Evolutionary conservation across 2,113 vertebrate species (phyloP), one percentile per base, ranked within the genome.

Genomic region (Ptilorrhoa leucosticta): DNA sequence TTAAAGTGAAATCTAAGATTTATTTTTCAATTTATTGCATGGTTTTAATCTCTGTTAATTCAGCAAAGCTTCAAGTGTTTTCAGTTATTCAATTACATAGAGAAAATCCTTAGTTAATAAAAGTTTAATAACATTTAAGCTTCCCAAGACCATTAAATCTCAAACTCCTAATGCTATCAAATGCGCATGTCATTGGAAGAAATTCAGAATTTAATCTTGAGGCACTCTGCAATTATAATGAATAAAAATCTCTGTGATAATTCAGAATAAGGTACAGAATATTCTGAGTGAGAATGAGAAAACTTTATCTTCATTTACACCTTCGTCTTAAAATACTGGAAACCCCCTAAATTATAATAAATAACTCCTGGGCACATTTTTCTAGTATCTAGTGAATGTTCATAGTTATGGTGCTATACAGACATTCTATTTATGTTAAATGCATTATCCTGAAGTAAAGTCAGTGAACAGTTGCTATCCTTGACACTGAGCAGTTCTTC

Each of bases 121-220:
- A 98, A 97, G 35, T 95, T 96, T 95, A 96, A 97, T 97, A 93
- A 50, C 96, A 92, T 89, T 95, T 96, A 96, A 97, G 63, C 96
- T 96, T 96, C 69, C 66, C 76, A 97, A 94, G 64, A 91, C 80
- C 91, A 93, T 96, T 98, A 97, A 96, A 96, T 96, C 88, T 96
- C 90, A 95, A 61, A 96, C 24, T 51, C 27, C 6, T 93, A 97
- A 97, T 96, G 26, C 44, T 96, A 91, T 97, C 89, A 97, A 97
- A 97, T 93, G 83, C 6, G 19, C 48, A 96, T 89, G 91, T 93
- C 95, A 89, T 65, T 96, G 60, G 86, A 96, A 94, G 44, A 97
- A 79, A 97, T 94, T 97, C 45, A 78, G 83, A 93, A 96, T 90
- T 94, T 97, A 97, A 97, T 97, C 91, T 97, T 90, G 83, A 87